A percentile compares a stretch with the other conserved stretches of the same genome.
phyloP scores from a whole-genome alignment of 2,888 invertebrate species.

The Spialia ferax region DNA sequence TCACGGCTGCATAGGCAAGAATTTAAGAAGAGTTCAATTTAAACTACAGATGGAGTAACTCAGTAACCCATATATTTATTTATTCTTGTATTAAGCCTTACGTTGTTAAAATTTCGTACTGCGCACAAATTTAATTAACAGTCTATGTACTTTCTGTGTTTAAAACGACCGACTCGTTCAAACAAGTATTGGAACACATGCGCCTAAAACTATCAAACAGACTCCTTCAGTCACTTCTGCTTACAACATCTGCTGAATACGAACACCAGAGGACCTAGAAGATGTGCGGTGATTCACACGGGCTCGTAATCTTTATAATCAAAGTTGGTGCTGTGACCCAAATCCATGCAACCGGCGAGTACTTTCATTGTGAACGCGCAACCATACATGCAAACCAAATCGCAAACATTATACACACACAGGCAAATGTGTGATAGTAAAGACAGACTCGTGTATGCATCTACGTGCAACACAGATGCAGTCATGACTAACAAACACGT shows the following conservation, averaged over 20 bases:
- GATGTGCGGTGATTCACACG: constrained; percentile 84
- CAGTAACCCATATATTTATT: no score
- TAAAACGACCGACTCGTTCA: not conserved
- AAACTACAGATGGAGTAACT: no score
- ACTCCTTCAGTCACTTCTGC: constrained; percentile 15
- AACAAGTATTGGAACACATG: constrained; percentile 6
- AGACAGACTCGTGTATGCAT: constrained; percentile 35
- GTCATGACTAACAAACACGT: constrained; percentile 18
- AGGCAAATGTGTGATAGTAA: constrained; percentile 48
- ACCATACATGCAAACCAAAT: constrained; percentile 58
- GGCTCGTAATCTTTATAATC: constrained; percentile 83
- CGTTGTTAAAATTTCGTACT: not conserved
- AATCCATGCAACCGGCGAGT: constrained; percentile 82
- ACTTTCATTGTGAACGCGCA: constrained; percentile 85
- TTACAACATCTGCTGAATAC: constrained; percentile 38
- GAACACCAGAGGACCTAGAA: constrained; percentile 50
- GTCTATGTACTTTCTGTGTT: not conserved
- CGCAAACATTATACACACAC: constrained; percentile 44
- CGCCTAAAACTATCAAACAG: constrained; percentile 18
- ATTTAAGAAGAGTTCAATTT: no score
- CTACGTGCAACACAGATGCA: constrained; percentile 14
- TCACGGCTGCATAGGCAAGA: no score
- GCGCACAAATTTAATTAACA: not conserved
- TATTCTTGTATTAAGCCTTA: no score
- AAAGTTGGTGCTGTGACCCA: constrained; percentile 84